These are phyloP conservation scores for Acanthoscelides obtectus DNA, from an alignment of 2,888 invertebrate genomes.

Conservation along the genomic window DNA sequence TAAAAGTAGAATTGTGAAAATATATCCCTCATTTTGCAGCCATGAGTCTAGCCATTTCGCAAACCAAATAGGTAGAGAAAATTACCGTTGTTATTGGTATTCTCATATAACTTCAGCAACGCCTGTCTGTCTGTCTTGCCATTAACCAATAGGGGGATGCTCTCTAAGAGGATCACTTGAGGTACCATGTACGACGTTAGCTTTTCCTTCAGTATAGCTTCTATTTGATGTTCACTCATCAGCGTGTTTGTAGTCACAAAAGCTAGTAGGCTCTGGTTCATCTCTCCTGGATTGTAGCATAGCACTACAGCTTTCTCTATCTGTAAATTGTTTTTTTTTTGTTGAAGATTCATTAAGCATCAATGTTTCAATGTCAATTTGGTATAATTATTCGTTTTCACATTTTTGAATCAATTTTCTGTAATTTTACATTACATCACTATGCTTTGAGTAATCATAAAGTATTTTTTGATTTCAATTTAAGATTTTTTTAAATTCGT, in stretches of 20 bases:
- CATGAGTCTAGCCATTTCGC: too few relatives aligned
- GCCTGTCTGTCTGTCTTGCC: slow-evolving; percentile 83
- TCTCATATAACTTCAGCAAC: slow-evolving; percentile 69
- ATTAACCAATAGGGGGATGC: slow-evolving; percentile 76
- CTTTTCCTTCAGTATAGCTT: slow-evolving; percentile 57
- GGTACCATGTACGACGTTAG: slow-evolving; percentile 78
- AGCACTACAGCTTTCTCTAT: slow-evolving; percentile 74
- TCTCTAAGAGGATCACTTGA: slow-evolving; percentile 67
- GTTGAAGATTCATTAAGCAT: too few relatives aligned
- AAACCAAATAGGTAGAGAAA: too few relatives aligned
- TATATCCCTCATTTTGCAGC: too few relatives aligned
- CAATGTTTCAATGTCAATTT: too few relatives aligned
- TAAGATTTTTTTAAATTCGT: too few relatives aligned
- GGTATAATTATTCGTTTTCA: too few relatives aligned
- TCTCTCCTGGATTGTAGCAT: slow-evolving; percentile 71
- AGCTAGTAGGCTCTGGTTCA: slow-evolving; percentile 67
- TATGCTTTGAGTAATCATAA: too few relatives aligned
- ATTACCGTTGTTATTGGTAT: slow-evolving; percentile 63
- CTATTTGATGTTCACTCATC: slow-evolving; percentile 57
- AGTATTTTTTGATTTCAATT: too few relatives aligned
- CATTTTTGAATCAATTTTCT: too few relatives aligned
- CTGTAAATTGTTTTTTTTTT: slow-evolving; percentile 19
- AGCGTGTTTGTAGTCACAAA: slow-evolving; percentile 51
- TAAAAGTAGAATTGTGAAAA: too few relatives aligned
- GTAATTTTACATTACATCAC: too few relatives aligned